Evolutionary conservation across 2,113 vertebrate genomes (phyloP).

Genomic region (Anarrhichthys ocellatus): DNA sequence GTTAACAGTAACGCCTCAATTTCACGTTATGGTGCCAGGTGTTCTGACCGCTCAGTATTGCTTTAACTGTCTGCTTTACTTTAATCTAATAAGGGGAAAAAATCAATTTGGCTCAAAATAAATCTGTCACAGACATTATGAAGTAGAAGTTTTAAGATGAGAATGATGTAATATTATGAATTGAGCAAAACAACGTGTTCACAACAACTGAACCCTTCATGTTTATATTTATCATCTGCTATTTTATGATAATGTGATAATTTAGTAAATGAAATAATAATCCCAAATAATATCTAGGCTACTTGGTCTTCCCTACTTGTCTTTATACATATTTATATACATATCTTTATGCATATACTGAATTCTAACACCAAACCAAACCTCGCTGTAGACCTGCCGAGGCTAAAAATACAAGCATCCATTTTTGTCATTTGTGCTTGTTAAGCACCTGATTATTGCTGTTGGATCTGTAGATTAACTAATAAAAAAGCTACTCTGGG

Average conservation of each 20-base stretch:
- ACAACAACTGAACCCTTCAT: too few species aligned
- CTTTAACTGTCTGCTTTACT: not conserved
- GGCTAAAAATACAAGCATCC: not conserved
- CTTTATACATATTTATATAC: too few species aligned
- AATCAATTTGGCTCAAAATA: not conserved
- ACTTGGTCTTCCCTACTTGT: too few species aligned
- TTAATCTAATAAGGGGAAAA: not conserved
- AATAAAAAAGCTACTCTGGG: too few species aligned
- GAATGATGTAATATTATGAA: not conserved
- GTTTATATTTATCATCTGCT: too few species aligned
- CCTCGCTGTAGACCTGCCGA: not conserved
- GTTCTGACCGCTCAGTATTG: not conserved
- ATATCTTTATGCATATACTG: too few species aligned
- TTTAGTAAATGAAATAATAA: too few species aligned
- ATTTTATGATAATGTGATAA: too few species aligned
- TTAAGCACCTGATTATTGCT: too few species aligned
- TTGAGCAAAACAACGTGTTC: not conserved
- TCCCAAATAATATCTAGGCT: too few species aligned
- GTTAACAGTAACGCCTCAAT: not conserved
- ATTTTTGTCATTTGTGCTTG: not conserved
- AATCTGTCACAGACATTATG: not conserved
- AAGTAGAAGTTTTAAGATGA: not conserved
- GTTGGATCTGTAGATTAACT: too few species aligned
- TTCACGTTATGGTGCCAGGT: conserved; percentile 10
- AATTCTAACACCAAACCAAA: not conserved